Evolutionary conservation across 2,888 invertebrate genomes (phyloP), one percentile per base, ranked within the genome.

Genomic region (Sepiola atlantica): DNA sequence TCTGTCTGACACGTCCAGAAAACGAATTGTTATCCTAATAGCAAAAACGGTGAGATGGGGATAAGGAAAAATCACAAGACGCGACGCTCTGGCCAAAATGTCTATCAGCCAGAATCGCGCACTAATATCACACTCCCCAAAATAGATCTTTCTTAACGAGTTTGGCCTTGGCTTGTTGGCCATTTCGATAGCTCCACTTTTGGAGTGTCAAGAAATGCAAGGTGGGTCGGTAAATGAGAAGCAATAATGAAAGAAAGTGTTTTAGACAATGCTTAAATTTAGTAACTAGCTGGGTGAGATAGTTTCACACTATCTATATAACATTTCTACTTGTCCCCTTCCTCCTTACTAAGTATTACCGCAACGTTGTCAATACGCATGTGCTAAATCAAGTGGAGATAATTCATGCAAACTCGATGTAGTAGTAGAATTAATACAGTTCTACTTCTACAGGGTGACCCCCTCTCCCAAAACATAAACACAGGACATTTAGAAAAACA

Each of bases 11-110:
- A 77, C 77, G n/a, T 77, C n/a, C 16, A n/a, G 77, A 32, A 77
- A 77, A 77, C 77, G 32, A 77, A 77, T 77, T 77, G 77, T n/a
- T 32, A 77, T 77, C n/a, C n/a, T 77, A 77, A 77, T 77, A 77
- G n/a, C 77, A 16, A 77, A 77, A 32, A 77, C 16, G 14, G 16
- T 14, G n/a, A 77, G n/a, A 16, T 32, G 14, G 3, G 77, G 77
- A 32, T 77, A 32, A 77, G 16, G n/a, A 77, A n/a, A n/a, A 77
- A 77, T 32, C n/a, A 77, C 77, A 77, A 77, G 77, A n/a, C n/a
- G 16, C 18, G n/a, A 77, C n/a, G 32, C 77, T n/a, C n/a, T n/a
- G n/a, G n/a, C 14, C 77, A n/a, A 77, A 77, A 77, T 77, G n/a
- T 18, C n/a, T n/a, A 77, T 77, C 77, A 77, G 77, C n/a, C 77